Base-by-base conservation (phyloP, 1,140 invertebrate species). In the Diuraphis noxia region DNA sequence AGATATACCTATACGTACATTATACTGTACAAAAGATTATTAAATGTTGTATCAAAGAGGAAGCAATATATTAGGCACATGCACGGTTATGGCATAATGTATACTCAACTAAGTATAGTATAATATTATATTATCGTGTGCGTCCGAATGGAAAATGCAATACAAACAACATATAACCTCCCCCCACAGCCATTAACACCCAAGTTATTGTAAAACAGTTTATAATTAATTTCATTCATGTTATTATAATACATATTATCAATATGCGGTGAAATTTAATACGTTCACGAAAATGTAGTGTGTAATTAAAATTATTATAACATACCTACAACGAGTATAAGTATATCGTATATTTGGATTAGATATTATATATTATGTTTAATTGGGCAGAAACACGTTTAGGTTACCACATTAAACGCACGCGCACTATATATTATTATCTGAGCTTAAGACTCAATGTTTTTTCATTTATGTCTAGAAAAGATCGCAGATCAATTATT, bases 101-200 rank as follows among this genome's bases (percentile, higher is more conserved):
- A 85, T 25, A 36, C 38, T 36, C 36, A 36, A 79, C 46, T 40
- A 21, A 79, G 23, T 81, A 81, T 81, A 81, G 30, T 81, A 10
- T 81, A 30, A 13, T 43, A 17, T 36, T 17, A n/a, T 63, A 72
- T 72, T n/a, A 72, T 72, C 0, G 6, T 49, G 84, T 49, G 43
- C 43, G 84, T 86, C 46, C 34, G 19, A 49, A 34, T 49, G 41
- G n/a, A 86, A 86, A 86, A 86, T 86, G 84, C n/a, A 49, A 34
- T 43, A n/a, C 30, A 85, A 85, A 46, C 82, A 85, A 84, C n/a
- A n/a, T n/a, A 84, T 40, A 81, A 72, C 56, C 56, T n/a, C 23
- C 34, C 30, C 25, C 56, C 46, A 21, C 46, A 17, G 13, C n/a
- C 82, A 46, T 85, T 17, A 43, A 85, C 82, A 43, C 25, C 82